These are phyloP conservation scores for Pseudorectes ferrugineus DNA, from an alignment of 2,113 vertebrate species.

Conservation along the genomic window DNA sequence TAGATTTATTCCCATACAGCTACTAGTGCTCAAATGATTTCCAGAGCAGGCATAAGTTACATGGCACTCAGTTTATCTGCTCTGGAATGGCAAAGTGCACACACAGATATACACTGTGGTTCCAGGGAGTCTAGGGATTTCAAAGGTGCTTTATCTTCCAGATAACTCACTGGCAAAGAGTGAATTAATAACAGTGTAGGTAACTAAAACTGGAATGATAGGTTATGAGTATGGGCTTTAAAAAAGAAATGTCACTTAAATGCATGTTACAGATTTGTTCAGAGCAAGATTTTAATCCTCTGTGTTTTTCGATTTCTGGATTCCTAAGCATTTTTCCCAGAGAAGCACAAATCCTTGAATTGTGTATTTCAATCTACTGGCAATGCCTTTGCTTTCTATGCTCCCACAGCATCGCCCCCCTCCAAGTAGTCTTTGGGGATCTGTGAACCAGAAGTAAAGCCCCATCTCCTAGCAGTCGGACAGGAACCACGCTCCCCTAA, in stretches of 20 bases:
- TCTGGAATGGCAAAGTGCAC: constrained; percentile 18
- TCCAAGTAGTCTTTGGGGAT: neutral
- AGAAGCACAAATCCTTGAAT: neutral
- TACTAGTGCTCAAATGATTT: neutral
- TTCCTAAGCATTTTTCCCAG: neutral
- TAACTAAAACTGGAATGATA: constrained; percentile 8
- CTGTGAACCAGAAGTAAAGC: neutral
- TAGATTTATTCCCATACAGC: neutral
- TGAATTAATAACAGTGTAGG: neutral
- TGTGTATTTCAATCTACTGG: neutral
- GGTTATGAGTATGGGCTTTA: neutral
- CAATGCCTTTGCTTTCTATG: neutral
- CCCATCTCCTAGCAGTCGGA: neutral
- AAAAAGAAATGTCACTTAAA: neutral
- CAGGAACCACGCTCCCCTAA: neutral
- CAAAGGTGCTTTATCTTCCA: constrained; percentile 57
- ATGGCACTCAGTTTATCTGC: constrained; percentile 37
- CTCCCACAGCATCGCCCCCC: neutral
- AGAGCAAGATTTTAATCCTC: neutral
- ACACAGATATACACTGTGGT: constrained; percentile 5
- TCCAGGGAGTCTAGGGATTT: constrained; percentile 54
- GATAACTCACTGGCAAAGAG: constrained; percentile 33
- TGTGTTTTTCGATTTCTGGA: neutral
- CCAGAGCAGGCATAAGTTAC: neutral
- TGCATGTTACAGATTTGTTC: neutral